Base-by-base conservation (phyloP, 2,113 vertebrate species). In the Rhinichthys klamathensis region DNA sequence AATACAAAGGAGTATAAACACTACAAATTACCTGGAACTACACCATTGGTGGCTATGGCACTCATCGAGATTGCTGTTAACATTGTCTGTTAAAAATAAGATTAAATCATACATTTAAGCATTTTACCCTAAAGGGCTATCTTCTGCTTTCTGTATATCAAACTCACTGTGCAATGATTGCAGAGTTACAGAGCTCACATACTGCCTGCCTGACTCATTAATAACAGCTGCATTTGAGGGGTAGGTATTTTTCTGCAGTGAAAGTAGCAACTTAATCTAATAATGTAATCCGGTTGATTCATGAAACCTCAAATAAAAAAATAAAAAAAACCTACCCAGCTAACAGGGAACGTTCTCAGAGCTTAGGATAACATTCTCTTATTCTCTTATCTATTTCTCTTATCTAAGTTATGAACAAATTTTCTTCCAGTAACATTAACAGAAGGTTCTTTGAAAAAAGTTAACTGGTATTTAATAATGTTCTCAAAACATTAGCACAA, bases 11-110 rank as follows among this genome's bases (percentile, higher is more conserved):
- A 46, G n/a, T 63, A 80, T 25, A 56, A 63, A 46, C 6, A 80
- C 7, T 35, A n/a, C 21, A 23, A 58, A 67, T 83, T 89, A 89
- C 88, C 88, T 85, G 88, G 88, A 4, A 89, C 88, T 46, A 89
- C 88, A 9, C 88, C 88, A 9, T 89, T 89, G 25, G 88, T 89
- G 35, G 88, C 88, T 58, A 89, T 89, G 6, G 88, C 88, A 69
- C 88, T 89, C 88, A 89, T 89, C 10, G 88, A 89, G 78, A 89
- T 89, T 6, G 88, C 88, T 4, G 88, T 89, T 69, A 89, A 86
- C 88, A 89, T 89, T 46, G 88, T 89, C 88, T 89, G 79, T 58
- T 81, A 80, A 67, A 27, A 58, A 82, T 23, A 65, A 76, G 6
- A 12, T 38, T 6, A 38, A 61, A 72, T 70, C 35, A n/a, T 41